Evolutionary conservation across 1,140 invertebrate species (phyloP), one percentile per base, ranked within the genome.

Genomic region (Lycorma delicatula): DNA sequence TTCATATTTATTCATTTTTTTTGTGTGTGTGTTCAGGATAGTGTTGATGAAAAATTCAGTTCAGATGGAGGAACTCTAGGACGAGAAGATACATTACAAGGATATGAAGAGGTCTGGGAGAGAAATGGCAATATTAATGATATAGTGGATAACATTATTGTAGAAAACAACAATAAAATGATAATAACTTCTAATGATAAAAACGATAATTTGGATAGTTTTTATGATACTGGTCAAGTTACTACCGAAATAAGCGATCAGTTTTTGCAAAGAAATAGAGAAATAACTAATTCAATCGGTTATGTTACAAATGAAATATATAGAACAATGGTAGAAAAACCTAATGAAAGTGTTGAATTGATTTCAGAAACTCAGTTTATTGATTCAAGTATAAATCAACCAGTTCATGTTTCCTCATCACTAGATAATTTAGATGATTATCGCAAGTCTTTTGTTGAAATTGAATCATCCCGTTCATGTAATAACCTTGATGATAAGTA

Each of bases 51-150:
- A n/a, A n/a, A n/a, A n/a, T n/a, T n/a, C n/a, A 22, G 41, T 3
- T 44, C 41, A 5, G 41, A 16, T 18, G 38, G 44, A 16, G 63
- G 59, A 48, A 61, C 63, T 18, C 20, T 65, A 11, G 63, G 61
- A n/a, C 53, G 59, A 36, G 61, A 63, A 16, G 63, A 54, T 31
- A 65, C 61, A 26, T 16, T 65, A 27, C 51, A 60, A 52, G 61
- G 61, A 20, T 59, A 58, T 48, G 63, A 65, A 44, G 63, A 65
- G 49, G 53, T 61, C 13, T 65, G 63, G 63, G 63, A 63, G 49
- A 48, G 53, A 12, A 63, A 63, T 59, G 56, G 56, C 13, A 44
- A 44, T 22, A 18, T 44, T 11, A 44, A 22, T 9, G 11, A 44
- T 16, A 7, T 44, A 13, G 41, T 44, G 2, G 41, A 44, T 18